A percentile compares a stretch with the other conserved stretches of the same genome.
Evolutionary conservation across 2,113 vertebrate species (phyloP).

Genomic region (Gasterosteus nipponicus): DNA sequence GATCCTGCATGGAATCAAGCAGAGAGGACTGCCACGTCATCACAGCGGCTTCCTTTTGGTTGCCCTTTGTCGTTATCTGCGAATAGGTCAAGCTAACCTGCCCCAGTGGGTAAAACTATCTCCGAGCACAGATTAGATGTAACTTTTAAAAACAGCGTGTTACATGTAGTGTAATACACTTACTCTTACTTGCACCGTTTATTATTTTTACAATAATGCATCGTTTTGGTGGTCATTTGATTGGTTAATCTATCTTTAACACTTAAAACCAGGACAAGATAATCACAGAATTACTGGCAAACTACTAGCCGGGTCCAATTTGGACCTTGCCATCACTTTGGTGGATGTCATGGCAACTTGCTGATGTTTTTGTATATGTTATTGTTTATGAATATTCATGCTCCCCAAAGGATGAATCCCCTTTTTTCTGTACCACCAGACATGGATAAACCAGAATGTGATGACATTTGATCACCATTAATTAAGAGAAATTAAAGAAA

Average conservation of each 20-base stretch:
- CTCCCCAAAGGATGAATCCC: background rate
- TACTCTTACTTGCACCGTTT: background rate
- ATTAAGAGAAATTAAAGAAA: too few species aligned
- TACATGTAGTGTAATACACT: too few species aligned
- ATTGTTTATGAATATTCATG: background rate
- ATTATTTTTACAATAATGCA: background rate
- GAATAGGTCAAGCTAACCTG: conserved; percentile 58
- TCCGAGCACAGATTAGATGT: background rate
- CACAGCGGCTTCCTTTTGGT: background rate
- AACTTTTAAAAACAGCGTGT: background rate
- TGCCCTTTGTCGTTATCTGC: conserved; percentile 22
- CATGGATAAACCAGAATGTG: background rate
- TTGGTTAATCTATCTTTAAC: background rate
- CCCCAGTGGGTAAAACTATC: background rate
- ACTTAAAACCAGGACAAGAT: background rate
- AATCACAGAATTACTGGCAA: background rate
- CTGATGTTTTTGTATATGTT: background rate
- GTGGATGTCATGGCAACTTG: background rate
- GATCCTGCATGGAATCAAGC: conserved; percentile 14
- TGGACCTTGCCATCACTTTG: background rate
- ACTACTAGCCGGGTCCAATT: background rate
- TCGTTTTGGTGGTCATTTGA: background rate
- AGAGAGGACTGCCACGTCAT: conserved; percentile 50
- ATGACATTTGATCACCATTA: background rate
- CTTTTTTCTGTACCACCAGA: background rate